Percentiles rank a stretch among this genome's conserved stretches.
phyloP scores from a whole-genome alignment of 2,888 invertebrate species.

The Brenthis hecate region DNA sequence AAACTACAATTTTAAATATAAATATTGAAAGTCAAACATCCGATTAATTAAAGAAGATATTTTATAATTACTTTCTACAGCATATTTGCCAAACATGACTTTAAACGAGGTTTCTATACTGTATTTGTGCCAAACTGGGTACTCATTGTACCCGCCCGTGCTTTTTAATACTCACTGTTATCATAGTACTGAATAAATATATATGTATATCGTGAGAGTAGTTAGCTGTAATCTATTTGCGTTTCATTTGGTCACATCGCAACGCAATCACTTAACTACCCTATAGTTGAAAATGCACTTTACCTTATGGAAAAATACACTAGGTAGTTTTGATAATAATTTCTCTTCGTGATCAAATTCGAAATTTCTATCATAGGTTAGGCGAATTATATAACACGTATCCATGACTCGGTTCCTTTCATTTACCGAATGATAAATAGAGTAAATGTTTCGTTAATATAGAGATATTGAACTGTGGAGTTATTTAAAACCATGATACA shows the following conservation, averaged over 20 bases:
- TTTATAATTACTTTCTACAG: slow-evolving; percentile 21
- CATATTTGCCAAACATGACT: slow-evolving; percentile 30
- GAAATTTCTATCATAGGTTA: slow-evolving; percentile 82
- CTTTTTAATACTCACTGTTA: slow-evolving; percentile 62
- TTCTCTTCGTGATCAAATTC: slow-evolving; percentile 81
- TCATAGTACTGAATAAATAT: slow-evolving; percentile 48
- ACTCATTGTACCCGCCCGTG: slow-evolving; percentile 56
- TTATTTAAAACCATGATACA: slow-evolving; percentile 47
- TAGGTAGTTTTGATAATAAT: slow-evolving; percentile 81
- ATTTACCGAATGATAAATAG: slow-evolving; percentile 55
- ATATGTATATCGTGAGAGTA: slow-evolving; percentile 66
- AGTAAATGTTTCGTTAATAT: slow-evolving; percentile 51
- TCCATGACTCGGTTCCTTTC: slow-evolving; percentile 59
- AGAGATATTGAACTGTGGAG: slow-evolving; percentile 51
- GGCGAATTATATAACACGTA: slow-evolving; percentile 76
- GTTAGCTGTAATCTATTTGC: slow-evolving; percentile 74
- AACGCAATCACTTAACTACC: slow-evolving; percentile 66
- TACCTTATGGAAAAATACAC: slow-evolving; percentile 70
- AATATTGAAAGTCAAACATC: slow-evolving; percentile 1
- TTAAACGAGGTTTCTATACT: slow-evolving; percentile 32
- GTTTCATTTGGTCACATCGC: slow-evolving; percentile 72
- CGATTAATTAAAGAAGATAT: neutral
- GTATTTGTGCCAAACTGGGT: slow-evolving; percentile 77
- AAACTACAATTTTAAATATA: slow-evolving; percentile 23
- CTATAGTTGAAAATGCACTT: slow-evolving; percentile 78